Evolutionary conservation across 2,888 invertebrate genomes (phyloP).

Genomic region (Onthophagus sagittarius): DNA sequence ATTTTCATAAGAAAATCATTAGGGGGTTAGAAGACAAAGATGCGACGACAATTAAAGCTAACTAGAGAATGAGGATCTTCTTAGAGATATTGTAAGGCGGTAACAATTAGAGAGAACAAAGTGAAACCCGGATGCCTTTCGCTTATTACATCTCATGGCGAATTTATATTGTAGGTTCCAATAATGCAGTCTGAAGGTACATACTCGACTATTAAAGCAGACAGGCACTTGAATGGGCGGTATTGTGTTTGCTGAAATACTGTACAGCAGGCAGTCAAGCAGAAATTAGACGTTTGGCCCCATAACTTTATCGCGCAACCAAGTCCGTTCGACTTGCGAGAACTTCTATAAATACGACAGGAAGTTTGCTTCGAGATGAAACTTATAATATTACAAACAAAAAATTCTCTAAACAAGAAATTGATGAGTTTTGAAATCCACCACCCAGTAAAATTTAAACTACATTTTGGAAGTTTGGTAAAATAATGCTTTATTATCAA

Average conservation of each 20-base stretch:
- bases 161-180: conserved; percentile 7
- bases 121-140: not conserved
- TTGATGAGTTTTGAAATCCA: no score
- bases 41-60: not conserved
- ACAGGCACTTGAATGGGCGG: conserved; percentile 1
- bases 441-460: no score
- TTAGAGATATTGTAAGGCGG: not conserved
- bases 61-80: not conserved
- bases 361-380: not conserved
- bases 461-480: no score
- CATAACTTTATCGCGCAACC: not conserved
- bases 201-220: conserved; percentile 6
- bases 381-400: no score
- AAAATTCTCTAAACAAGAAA: no score
- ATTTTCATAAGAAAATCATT: not conserved
- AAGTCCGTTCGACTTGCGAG: not conserved
- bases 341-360: not conserved
- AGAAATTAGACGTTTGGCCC: not conserved
- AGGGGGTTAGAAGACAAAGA: not conserved
- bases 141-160: not conserved
- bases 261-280: not conserved
- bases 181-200: not conserved
- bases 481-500: no score
- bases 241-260: conserved; percentile 8
- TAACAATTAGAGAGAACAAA: not conserved